Evolutionary conservation across 1,140 invertebrate genomes (phyloP).

Genomic region (Drosophila littoralis): DNA sequence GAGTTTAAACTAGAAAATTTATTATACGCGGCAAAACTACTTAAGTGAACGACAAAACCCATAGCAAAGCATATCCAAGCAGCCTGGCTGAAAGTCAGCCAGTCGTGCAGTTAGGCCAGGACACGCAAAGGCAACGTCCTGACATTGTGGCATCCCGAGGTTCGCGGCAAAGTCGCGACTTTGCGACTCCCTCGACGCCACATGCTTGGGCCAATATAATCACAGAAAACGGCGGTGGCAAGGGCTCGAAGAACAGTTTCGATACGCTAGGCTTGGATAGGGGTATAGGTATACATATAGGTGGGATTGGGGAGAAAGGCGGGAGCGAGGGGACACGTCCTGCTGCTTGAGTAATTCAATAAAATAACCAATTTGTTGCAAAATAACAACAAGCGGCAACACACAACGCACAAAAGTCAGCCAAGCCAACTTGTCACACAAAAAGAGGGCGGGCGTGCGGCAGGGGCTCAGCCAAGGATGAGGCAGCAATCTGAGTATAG

Average conservation of each 20-base stretch:
- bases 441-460: conserved; percentile 9
- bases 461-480: conserved; percentile 36
- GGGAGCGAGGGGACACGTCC: conserved; percentile 29
- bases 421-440: conserved; percentile 71
- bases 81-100: neutral
- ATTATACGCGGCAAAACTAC: conserved; percentile 79
- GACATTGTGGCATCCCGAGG: conserved; percentile 37
- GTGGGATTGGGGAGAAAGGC: neutral
- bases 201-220: conserved; percentile 76
- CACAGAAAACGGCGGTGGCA: conserved; percentile 40
- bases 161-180: conserved; percentile 37
- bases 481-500: conserved; percentile 45
- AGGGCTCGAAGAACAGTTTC: conserved; percentile 9
- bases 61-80: neutral
- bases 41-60: conserved; percentile 51
- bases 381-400: conserved; percentile 62
- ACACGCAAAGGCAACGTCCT: conserved; percentile 69
- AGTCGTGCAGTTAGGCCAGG: conserved; percentile 5
- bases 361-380: conserved; percentile 82
- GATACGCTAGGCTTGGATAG: neutral
- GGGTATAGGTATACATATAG: neutral
- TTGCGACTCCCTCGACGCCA: conserved; percentile 22
- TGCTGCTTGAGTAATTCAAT: conserved; percentile 82
- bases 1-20: conserved; percentile 82
- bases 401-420: conserved; percentile 33